These are phyloP conservation scores for Grammomys dolichurus DNA, from an alignment of 2,113 vertebrate species.

Conservation along the genomic window DNA sequence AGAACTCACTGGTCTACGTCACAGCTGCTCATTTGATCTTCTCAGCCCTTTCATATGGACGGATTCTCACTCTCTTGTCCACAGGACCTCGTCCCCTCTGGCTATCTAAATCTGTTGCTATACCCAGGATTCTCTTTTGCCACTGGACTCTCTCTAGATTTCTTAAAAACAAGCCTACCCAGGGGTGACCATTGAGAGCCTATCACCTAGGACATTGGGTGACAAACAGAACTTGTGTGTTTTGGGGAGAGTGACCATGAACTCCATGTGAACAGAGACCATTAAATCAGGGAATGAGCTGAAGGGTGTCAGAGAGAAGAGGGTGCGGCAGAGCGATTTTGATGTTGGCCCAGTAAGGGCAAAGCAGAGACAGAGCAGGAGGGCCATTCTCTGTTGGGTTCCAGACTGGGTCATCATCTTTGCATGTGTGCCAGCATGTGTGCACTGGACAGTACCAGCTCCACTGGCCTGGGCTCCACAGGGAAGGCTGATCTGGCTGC, in stretches of 20 bases:
- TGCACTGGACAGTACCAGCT: neutral
- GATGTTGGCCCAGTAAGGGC: neutral
- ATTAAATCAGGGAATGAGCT: neutral
- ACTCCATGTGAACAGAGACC: neutral
- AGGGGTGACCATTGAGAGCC: neutral
- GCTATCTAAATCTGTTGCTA: neutral
- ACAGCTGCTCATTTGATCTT: neutral
- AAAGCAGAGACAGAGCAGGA: neutral
- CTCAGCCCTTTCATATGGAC: neutral
- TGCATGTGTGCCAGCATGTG: neutral
- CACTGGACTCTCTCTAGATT: neutral
- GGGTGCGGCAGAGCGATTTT: rapidly evolving
- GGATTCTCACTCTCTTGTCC: neutral
- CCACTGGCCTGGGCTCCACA: neutral
- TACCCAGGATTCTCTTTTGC: neutral
- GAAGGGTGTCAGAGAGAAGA: neutral
- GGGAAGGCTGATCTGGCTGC: neutral
- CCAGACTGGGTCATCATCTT: neutral
- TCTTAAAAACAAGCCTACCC: neutral
- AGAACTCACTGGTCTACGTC: neutral
- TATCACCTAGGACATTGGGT: neutral
- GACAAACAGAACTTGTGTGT: neutral
- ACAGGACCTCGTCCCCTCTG: neutral
- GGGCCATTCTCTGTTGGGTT: neutral
- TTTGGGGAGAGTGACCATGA: neutral